phyloP scores from a whole-genome alignment of 2,888 invertebrate species.

The Balanococcus diminutus region DNA sequence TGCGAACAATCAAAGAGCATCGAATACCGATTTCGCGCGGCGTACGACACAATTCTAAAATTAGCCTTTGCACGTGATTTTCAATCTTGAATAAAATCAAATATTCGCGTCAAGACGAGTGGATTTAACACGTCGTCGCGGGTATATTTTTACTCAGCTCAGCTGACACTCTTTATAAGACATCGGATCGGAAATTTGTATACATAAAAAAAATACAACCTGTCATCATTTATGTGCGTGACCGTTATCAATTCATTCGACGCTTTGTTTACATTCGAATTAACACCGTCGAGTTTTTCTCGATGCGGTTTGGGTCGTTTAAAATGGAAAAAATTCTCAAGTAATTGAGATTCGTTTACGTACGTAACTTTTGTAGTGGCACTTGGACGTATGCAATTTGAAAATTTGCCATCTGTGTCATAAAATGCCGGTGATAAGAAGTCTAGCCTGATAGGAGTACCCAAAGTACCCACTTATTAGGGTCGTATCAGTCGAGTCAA shows the following conservation, averaged over 20 bases:
- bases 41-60: background rate
- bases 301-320: background rate
- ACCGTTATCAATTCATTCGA: background rate
- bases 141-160: background rate
- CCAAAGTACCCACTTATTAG: background rate
- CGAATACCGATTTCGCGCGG: background rate
- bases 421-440: background rate
- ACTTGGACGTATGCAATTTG: constrained; percentile 3
- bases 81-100: background rate
- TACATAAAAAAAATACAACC: background rate
- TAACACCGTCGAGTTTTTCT: background rate
- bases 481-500: background rate
- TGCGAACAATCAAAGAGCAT: background rate
- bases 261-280: constrained; percentile 8
- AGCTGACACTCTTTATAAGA: too few species aligned
- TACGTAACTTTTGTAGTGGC: constrained; percentile 18
- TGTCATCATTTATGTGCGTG: constrained; percentile 3
- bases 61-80: background rate
- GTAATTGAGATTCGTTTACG: background rate
- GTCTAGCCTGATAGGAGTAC: constrained; percentile 20
- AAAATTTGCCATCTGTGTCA: background rate
- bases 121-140: background rate
- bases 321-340: background rate
- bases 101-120: background rate
- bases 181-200: too few species aligned